A percentile compares a stretch with the other conserved stretches of the same genome.
Conservation (phyloP, 2,888 invertebrate species). For the Lepidocyrtoides sp. region DNA sequence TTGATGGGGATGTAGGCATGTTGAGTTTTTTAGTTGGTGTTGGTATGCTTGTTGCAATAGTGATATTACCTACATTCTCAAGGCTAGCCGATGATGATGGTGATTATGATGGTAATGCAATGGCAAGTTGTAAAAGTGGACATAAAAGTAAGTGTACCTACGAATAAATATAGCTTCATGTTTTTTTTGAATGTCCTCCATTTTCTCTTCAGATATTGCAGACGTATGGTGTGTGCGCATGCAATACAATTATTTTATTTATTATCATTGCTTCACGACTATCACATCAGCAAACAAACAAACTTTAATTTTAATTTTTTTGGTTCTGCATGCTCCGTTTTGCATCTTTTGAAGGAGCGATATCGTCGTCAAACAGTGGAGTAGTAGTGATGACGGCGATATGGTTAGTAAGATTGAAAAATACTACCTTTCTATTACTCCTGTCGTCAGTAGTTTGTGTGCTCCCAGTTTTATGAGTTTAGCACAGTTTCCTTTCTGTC, state of each 20-base stretch:
- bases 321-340: not conserved
- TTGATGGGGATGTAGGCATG: not conserved
- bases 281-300: constrained; percentile 49
- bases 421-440: no score
- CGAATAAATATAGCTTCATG: not conserved
- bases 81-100: constrained; percentile 23
- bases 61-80: constrained; percentile 35
- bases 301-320: constrained; percentile 42
- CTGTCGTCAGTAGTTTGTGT: not conserved
- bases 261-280: constrained; percentile 54
- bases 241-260: constrained; percentile 19
- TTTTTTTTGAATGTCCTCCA: constrained; percentile 27
- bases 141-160: not conserved
- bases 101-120: not conserved
- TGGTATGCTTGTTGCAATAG: not conserved
- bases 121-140: constrained; percentile 42
- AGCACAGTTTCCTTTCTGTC: not conserved
- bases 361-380: not conserved
- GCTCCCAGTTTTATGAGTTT: constrained; percentile 35
- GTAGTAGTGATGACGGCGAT: not conserved
- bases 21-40: constrained; percentile 28
- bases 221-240: not conserved
- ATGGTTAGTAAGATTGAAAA: no score
- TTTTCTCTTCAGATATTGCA: constrained; percentile 13
- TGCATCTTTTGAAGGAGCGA: constrained; percentile 31